Evolutionary conservation across 2,113 vertebrate species (phyloP).

Genomic region (Pluvialis apricaria): DNA sequence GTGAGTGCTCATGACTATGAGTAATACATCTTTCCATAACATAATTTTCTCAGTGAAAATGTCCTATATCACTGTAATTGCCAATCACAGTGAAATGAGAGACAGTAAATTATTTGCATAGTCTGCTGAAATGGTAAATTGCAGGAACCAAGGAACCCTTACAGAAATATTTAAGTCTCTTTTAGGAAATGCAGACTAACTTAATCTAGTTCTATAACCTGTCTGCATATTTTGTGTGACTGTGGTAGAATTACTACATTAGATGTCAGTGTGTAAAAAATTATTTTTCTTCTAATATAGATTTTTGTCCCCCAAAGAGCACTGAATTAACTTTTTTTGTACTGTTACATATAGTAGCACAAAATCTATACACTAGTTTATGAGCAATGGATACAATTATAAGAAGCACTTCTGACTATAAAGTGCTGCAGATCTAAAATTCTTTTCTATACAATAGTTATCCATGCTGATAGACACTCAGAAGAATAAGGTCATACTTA

Average conservation of each 20-base stretch:
- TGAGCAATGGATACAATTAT: constrained; percentile 53
- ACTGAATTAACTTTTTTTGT: constrained; percentile 49
- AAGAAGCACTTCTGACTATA: constrained; percentile 32
- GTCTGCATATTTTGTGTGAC: constrained; percentile 6
- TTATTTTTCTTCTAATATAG: constrained; percentile 12
- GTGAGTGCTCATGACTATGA: neutral
- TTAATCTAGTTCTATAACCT: neutral
- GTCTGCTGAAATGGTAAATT: constrained; percentile 28
- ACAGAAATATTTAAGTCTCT: constrained; percentile 1
- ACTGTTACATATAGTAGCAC: neutral
- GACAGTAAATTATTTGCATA: constrained; percentile 44
- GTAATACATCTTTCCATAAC: constrained; percentile 8
- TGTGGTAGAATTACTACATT: constrained; percentile 37
- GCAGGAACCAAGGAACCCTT: neutral
- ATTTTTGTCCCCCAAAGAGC: constrained; percentile 19
- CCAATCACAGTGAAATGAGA: constrained; percentile 36
- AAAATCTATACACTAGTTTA: constrained; percentile 61
- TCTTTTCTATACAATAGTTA: constrained; percentile 1
- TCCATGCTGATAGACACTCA: neutral
- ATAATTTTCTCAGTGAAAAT: constrained; percentile 13
- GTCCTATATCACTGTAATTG: constrained; percentile 46
- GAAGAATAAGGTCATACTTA: constrained; percentile 46
- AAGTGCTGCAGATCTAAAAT: constrained; percentile 39
- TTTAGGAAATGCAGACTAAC: neutral
- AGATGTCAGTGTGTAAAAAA: neutral